Evolutionary conservation across 2,113 vertebrate genomes (phyloP).

Genomic region (Choloepus hoffmanni): DNA sequence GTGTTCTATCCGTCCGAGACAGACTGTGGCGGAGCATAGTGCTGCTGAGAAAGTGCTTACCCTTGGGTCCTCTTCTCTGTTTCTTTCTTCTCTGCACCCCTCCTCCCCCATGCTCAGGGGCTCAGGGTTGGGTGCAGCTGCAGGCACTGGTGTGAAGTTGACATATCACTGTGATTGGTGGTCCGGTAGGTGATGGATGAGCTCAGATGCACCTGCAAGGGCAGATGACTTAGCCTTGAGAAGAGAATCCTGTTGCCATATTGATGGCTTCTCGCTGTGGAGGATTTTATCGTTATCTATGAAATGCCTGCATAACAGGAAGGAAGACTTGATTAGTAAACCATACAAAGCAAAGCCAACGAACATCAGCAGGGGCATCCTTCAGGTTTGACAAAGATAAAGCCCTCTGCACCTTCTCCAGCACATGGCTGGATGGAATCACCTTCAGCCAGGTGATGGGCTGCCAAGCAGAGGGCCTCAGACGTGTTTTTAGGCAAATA

Average conservation of each 20-base stretch:
- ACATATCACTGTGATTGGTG: not conserved
- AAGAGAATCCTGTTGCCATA: not conserved
- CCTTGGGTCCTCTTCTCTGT: too few relatives aligned
- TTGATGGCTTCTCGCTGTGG: not conserved
- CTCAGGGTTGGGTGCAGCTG: not conserved
- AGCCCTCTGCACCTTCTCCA: not conserved
- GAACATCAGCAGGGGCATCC: not conserved
- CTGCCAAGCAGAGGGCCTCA: not conserved
- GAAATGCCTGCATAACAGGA: not conserved
- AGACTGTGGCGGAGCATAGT: not conserved
- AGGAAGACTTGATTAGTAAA: constrained; percentile 28
- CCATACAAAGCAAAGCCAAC: not conserved
- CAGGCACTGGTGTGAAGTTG: fast-evolving
- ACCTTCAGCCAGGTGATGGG: not conserved
- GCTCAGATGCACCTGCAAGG: not conserved
- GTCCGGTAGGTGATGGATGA: not conserved
- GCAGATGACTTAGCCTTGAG: not conserved
- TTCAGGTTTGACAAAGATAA: not conserved
- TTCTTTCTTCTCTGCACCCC: not conserved
- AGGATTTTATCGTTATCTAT: not conserved
- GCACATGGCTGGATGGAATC: fast-evolving
- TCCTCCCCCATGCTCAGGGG: too few relatives aligned
- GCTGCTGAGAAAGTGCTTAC: fast-evolving
- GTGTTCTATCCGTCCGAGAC: not conserved
- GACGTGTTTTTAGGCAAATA: not conserved